Conservation (phyloP, 2,888 invertebrate genomes). For the Branchipolynoe longqiensis region DNA sequence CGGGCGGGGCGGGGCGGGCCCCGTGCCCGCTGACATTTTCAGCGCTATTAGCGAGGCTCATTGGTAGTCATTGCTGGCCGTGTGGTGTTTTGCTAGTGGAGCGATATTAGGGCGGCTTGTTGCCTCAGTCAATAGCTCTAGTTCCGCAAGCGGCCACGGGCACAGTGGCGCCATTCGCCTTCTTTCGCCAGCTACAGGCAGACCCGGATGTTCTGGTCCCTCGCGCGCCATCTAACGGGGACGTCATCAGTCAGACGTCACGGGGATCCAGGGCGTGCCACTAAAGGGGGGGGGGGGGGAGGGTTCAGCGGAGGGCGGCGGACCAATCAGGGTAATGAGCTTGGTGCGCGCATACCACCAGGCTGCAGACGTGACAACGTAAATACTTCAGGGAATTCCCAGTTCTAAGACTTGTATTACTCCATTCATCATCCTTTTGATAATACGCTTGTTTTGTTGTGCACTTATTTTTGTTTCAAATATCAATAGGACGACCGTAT, state of each 20-base stretch:
- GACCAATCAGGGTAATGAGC: conserved; percentile 39
- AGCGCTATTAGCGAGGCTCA: conserved; percentile 38
- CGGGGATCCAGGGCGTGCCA: background rate
- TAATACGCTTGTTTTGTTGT: no score
- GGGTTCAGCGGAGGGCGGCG: no score
- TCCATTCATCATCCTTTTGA: no score
- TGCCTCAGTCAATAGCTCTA: no score
- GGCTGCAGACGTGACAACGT: no score
- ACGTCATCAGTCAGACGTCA: conserved; percentile 47
- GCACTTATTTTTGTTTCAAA: no score
- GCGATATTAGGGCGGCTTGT: conserved; percentile 21
- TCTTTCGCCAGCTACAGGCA: background rate
- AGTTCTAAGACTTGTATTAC: no score
- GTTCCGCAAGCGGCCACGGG: conserved; percentile 7
- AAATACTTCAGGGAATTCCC: no score
- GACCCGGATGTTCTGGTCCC: background rate
- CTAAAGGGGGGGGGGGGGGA: background rate
- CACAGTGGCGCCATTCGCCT: background rate
- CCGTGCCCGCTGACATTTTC: conserved; percentile 38
- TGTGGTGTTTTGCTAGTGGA: conserved; percentile 1
- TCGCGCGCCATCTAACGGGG: conserved; percentile 1
- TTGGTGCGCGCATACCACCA: no score
- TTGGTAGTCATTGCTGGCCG: background rate
- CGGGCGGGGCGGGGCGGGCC: background rate
- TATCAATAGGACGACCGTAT: no score